Base-by-base conservation (phyloP, 2,113 vertebrate genomes). In the Poecile atricapillus region DNA sequence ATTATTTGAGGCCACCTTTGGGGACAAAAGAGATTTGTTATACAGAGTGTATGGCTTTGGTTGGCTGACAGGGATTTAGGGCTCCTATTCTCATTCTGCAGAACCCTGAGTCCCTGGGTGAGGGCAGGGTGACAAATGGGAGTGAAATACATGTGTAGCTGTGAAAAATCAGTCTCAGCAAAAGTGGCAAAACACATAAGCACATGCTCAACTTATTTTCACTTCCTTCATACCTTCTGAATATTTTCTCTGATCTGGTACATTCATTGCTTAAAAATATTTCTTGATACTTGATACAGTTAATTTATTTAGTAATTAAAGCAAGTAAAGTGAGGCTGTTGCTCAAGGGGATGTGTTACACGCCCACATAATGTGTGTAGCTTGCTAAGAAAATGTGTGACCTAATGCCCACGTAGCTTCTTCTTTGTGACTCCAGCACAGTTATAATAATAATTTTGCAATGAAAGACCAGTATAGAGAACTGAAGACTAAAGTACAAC, bases 1-100 rank as follows among this genome's bases (percentile, higher is more conserved):
- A 93, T 94, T 82, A 69, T 91, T 82, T 73, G 89, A 95, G 69
- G 77, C 77, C 44, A 83, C 69, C 87, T 94, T 75, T 91, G 58
- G 41, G 41, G 62, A 91, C 2, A 1, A 44, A 83, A 76, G 77
- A 84, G 74, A 95, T 95, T 78, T 92, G 77, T 95, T 75, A 79
- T 8, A 84, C 0, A 4, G 80, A 4, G 69, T 58, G 39, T 27
- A 2, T 6, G 9, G 53, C 77, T 94, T 84, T 6, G 1, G 49
- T 83, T 87, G 58, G 27, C n/a, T 95, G 95, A 89, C 78, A 71
- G 58, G 83, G 91, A 96, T 95, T 95, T 96, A 96, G 49, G 77
- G 58, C 8, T 94, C 53, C 90, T 89, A 53, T 82, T 90, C 62
- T 75, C 55, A 41, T 87, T 87, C 83, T 87, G 74, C 83, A 95